Conservation (phyloP, 1,140 invertebrate genomes). For the Plodia interpunctella region DNA sequence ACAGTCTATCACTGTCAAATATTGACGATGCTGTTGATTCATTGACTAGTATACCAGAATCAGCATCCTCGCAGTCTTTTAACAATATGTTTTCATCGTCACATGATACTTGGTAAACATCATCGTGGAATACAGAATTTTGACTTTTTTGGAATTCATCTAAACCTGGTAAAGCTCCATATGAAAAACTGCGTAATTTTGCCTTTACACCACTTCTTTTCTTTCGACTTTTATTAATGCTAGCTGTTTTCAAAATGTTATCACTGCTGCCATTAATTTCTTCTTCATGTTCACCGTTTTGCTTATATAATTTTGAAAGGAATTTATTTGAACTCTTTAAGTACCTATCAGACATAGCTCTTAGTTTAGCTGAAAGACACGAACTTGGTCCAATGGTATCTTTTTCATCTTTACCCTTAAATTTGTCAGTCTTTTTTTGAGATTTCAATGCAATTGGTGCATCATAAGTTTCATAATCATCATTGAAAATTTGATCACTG, state of each 20-base stretch:
- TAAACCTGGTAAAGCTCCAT: constrained; percentile 84
- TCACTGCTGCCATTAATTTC: constrained; percentile 37
- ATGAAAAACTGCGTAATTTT: constrained; percentile 85
- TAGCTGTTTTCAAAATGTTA: constrained; percentile 57
- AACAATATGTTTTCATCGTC: constrained; percentile 80
- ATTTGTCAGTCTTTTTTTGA: constrained; percentile 72
- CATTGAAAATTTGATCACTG: constrained; percentile 76
- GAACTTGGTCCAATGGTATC: constrained; percentile 76
- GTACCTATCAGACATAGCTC: constrained; percentile 84
- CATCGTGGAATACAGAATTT: constrained; percentile 78
- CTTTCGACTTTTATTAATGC: constrained; percentile 59
- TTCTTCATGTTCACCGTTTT: constrained; percentile 51
- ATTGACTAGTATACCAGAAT: constrained; percentile 86
- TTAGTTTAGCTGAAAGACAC: constrained; percentile 82
- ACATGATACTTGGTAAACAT: constrained; percentile 69
- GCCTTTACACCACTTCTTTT: constrained; percentile 76
- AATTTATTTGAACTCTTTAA: constrained; percentile 83
- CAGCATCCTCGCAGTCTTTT: constrained; percentile 81
- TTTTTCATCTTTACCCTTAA: constrained; percentile 68
- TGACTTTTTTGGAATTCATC: constrained; percentile 83
- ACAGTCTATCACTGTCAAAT: constrained; percentile 80
- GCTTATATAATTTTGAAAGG: constrained; percentile 82
- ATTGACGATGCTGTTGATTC: constrained; percentile 83
- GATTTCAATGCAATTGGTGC: constrained; percentile 43
- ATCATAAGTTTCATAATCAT: constrained; percentile 61